Percentiles rank a stretch among this genome's conserved stretches.
Conservation (phyloP, 2,113 vertebrate genomes). For the Oryzias javanicus region DNA sequence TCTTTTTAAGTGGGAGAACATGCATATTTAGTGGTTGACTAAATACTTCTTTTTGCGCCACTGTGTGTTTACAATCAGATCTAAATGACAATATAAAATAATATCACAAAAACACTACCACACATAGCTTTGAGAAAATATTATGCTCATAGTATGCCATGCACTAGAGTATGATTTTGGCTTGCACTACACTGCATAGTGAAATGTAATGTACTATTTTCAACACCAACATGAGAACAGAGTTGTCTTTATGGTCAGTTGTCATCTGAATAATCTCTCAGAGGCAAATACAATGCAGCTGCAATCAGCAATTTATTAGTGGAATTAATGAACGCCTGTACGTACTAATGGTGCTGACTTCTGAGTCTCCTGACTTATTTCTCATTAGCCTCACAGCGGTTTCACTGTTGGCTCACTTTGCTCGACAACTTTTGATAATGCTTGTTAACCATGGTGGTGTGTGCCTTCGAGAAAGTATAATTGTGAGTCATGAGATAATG, state of each 20-base stretch:
- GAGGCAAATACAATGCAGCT: conserved; percentile 10
- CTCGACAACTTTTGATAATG: conserved; percentile 22
- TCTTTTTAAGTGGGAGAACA: too few relatives aligned
- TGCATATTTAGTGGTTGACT: too few relatives aligned
- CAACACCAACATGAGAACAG: conserved; percentile 9
- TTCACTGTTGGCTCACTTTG: conserved; percentile 38
- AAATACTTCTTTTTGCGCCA: too few relatives aligned
- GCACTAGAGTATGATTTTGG: conserved; percentile 30
- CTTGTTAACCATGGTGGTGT: conserved; percentile 47
- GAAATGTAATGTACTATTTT: conserved; percentile 1
- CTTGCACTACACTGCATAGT: conserved; percentile 15
- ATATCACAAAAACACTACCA: conserved; percentile 28
- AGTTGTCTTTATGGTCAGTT: conserved; percentile 24
- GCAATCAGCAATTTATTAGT: conserved; percentile 34
- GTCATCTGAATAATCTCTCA: conserved; percentile 5
- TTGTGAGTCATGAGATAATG: conserved; percentile 45
- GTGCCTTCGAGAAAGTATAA: conserved; percentile 44
- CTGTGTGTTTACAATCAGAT: conserved; percentile 19
- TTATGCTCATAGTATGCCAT: conserved; percentile 38
- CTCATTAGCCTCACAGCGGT: conserved; percentile 31
- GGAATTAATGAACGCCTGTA: conserved; percentile 47
- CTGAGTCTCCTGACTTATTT: conserved; percentile 18
- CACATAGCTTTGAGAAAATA: conserved; percentile 37
- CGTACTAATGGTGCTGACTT: conserved; percentile 48
- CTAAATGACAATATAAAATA: conserved; percentile 39